Conservation (phyloP, 2,113 vertebrate genomes). For the Stigmatopora nigra region DNA sequence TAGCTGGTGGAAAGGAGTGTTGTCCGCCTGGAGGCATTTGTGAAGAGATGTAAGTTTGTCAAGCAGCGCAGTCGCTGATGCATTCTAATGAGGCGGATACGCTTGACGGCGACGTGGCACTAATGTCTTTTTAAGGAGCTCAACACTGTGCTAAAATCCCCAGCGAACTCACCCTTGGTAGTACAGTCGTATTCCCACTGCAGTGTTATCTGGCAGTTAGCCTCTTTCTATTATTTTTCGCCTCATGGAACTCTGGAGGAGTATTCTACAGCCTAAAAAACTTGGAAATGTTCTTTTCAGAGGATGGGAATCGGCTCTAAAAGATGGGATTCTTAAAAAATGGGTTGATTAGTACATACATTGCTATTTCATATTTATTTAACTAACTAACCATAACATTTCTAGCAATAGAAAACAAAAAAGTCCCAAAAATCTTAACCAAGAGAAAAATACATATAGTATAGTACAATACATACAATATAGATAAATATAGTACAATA, state of each 20-base stretch:
- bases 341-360: too few species aligned
- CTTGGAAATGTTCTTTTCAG: not conserved
- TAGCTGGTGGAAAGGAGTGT: not conserved
- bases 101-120: conserved; percentile 22
- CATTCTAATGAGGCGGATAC: conserved; percentile 26
- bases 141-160: conserved; percentile 1
- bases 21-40: conserved; percentile 2
- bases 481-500: too few species aligned
- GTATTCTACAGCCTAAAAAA: conserved; percentile 42
- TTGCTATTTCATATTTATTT: too few species aligned
- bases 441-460: too few species aligned
- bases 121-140: conserved; percentile 53
- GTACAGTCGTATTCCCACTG: not conserved
- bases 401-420: too few species aligned
- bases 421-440: too few species aligned
- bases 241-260: conserved; percentile 35
- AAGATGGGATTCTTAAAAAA: too few species aligned
- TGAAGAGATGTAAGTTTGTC: conserved; percentile 33
- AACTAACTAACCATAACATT: too few species aligned
- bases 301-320: too few species aligned
- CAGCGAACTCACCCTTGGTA: conserved; percentile 9
- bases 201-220: conserved; percentile 27
- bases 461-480: too few species aligned
- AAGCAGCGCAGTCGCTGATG: conserved; percentile 15
- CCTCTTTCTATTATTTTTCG: conserved; percentile 33